These are phyloP conservation scores for Astropecten irregularis DNA, from an alignment of 53 echinoderm and acorn worm species.

Conservation along the genomic window DNA sequence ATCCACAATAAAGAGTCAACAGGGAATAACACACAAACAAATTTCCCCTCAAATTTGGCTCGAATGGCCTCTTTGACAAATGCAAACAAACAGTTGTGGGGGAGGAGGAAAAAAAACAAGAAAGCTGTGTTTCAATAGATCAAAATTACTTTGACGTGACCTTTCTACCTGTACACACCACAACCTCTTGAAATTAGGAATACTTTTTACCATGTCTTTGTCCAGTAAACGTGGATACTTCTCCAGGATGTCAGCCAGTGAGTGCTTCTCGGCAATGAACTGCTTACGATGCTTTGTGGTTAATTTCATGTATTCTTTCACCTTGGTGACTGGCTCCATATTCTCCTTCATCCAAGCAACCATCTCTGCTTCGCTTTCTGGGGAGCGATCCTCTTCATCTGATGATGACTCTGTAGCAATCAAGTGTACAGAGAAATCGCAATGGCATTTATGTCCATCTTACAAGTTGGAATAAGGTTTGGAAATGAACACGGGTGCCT, in stretches of 20 bases:
- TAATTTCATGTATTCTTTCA: slow-evolving; percentile 6
- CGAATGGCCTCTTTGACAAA: background rate
- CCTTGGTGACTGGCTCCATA: slow-evolving; percentile 8
- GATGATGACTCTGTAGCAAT: no score
- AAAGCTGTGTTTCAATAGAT: background rate
- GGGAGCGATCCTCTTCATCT: background rate
- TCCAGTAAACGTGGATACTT: background rate
- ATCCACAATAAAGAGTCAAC: no score
- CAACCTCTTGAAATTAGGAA: background rate
- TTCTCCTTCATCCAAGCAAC: slow-evolving; percentile 17
- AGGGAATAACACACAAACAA: no score
- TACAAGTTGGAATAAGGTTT: no score
- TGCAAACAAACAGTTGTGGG: background rate
- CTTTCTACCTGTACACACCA: background rate
- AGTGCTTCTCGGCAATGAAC: slow-evolving; percentile 1
- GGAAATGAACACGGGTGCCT: no score
- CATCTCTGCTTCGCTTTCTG: background rate
- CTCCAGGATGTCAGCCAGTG: background rate
- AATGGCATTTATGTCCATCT: no score
- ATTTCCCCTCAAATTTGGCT: no score
- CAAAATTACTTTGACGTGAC: background rate
- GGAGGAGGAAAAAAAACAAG: background rate
- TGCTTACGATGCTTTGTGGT: slow-evolving; percentile 4
- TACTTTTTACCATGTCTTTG: slow-evolving; percentile 2
- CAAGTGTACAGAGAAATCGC: no score